These are phyloP conservation scores for Gila orcuttii DNA, from an alignment of 2,113 vertebrate genomes.

Conservation along the genomic window DNA sequence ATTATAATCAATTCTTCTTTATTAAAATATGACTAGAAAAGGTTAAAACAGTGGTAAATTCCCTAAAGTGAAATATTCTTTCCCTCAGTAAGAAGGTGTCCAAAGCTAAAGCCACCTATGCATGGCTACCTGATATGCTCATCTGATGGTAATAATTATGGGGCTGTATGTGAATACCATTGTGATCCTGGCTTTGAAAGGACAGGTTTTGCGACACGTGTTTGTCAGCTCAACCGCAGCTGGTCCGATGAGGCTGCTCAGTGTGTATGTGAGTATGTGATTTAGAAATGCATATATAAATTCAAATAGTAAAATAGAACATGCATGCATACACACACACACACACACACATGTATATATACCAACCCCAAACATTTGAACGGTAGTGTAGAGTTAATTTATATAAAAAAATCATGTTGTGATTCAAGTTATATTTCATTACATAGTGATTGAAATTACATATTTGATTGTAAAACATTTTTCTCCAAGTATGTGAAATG, in stretches of 20 bases:
- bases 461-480: background rate
- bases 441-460: too few species aligned
- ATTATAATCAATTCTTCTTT: background rate
- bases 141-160: conserved; percentile 87
- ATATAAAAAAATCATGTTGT: too few species aligned
- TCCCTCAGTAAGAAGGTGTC: conserved; percentile 85
- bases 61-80: background rate
- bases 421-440: too few species aligned
- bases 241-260: conserved; percentile 82
- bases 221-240: conserved; percentile 86
- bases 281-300: background rate
- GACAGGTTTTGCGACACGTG: conserved; percentile 76
- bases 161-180: conserved; percentile 87
- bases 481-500: background rate
- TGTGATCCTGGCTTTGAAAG: conserved; percentile 89
- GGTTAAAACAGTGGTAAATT: background rate
- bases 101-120: conserved; percentile 78
- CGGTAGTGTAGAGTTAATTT: too few species aligned
- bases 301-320: background rate
- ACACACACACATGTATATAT: too few species aligned
- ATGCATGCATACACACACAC: too few species aligned
- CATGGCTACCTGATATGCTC: conserved; percentile 88
- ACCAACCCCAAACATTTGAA: too few species aligned
- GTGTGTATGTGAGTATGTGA: conserved; percentile 82
- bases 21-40: background rate